phyloP scores from a whole-genome alignment of 2,888 invertebrate species.

The Cephus runcator region DNA sequence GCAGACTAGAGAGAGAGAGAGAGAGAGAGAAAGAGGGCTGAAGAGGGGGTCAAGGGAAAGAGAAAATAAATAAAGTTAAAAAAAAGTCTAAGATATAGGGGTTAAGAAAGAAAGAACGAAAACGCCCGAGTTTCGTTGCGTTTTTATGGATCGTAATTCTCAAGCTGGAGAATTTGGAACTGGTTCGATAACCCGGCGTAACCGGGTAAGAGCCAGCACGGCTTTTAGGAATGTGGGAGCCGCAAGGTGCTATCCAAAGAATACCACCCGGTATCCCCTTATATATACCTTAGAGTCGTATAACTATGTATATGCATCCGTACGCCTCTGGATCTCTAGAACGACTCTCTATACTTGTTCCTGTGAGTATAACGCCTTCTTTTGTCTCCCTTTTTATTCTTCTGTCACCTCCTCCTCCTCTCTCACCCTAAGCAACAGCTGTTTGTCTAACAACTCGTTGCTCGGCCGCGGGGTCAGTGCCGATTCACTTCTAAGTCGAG shows the following conservation, averaged over 20 bases:
- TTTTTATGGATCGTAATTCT: slow-evolving; percentile 23
- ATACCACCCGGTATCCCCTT: background rate
- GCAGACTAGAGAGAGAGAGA: background rate
- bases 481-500: slow-evolving; percentile 32
- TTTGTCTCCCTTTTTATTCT: background rate
- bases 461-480: slow-evolving; percentile 43
- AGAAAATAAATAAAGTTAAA: background rate
- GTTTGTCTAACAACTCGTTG: slow-evolving; percentile 50
- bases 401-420: background rate
- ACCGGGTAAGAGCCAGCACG: background rate
- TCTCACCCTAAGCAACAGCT: slow-evolving; percentile 28
- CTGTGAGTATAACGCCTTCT: background rate
- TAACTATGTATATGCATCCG: background rate
- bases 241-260: background rate
- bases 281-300: background rate
- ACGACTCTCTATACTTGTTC: background rate
- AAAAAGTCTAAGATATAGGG: background rate
- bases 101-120: background rate
- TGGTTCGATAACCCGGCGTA: slow-evolving; percentile 14
- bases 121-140: slow-evolving; percentile 17
- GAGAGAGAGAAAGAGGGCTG: too few species aligned
- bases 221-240: background rate
- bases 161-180: slow-evolving; percentile 11
- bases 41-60: background rate
- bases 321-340: background rate